These are phyloP conservation scores for Sinocyclocheilus anshuiensis DNA, from an alignment of 2,113 vertebrate species.

Conservation along the genomic window DNA sequence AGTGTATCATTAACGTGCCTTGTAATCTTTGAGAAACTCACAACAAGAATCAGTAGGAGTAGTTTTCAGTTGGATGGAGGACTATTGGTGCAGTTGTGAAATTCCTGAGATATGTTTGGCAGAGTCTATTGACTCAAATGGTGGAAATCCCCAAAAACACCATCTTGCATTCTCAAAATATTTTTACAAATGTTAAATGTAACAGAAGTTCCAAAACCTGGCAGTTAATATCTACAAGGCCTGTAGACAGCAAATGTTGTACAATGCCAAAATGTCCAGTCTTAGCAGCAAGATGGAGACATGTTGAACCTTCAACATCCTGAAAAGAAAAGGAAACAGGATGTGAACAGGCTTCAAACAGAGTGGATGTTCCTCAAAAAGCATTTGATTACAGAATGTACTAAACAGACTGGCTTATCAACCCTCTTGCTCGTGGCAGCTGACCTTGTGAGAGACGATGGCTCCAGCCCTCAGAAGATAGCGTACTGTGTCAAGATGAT, in stretches of 20 bases:
- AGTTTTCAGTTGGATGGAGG: neutral
- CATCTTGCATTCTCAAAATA: neutral
- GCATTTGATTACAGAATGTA: neutral
- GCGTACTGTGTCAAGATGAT: slow-evolving; percentile 90
- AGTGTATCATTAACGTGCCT: no score
- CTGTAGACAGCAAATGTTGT: slow-evolving; percentile 85
- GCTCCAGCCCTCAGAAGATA: slow-evolving; percentile 96
- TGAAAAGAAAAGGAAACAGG: slow-evolving; percentile 63
- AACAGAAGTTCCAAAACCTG: slow-evolving; percentile 78
- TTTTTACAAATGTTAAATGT: neutral
- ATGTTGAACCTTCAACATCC: slow-evolving; percentile 95
- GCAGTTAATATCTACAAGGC: slow-evolving; percentile 90
- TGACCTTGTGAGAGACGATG: slow-evolving; percentile 88
- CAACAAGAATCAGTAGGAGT: neutral
- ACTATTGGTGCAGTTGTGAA: neutral
- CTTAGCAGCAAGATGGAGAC: slow-evolving; percentile 95
- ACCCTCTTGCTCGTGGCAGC: neutral
- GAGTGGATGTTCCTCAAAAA: neutral
- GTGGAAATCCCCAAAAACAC: neutral
- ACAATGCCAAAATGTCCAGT: slow-evolving; percentile 91
- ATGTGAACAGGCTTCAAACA: neutral
- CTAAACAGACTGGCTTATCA: slow-evolving; percentile 1
- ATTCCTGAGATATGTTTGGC: neutral
- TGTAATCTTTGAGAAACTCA: neutral
- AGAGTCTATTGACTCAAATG: neutral